phyloP scores from a whole-genome alignment of 1,140 invertebrate species.

The Contarinia nasturtii region DNA sequence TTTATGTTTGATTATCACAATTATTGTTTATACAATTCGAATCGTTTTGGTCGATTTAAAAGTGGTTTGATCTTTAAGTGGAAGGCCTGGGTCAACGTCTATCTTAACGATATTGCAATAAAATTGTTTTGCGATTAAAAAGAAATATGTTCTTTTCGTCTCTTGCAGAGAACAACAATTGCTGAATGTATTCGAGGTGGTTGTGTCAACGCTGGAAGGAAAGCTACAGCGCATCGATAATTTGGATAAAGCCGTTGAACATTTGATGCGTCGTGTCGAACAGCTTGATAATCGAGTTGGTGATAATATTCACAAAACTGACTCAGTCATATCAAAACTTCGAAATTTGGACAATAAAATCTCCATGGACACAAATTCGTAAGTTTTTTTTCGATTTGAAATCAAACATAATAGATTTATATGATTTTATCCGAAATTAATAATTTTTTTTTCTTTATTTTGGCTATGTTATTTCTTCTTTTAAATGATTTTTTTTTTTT shows the following conservation, averaged over 20 bases:
- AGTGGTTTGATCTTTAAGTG: too few species aligned
- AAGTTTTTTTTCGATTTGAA: too few species aligned
- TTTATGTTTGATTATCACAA: too few species aligned
- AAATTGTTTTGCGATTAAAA: too few species aligned
- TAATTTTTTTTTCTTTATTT: conserved; percentile 5
- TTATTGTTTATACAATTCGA: too few species aligned
- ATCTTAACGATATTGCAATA: too few species aligned
- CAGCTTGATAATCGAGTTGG: conserved; percentile 56
- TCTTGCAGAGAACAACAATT: conserved; percentile 70
- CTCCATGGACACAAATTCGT: conserved; percentile 27
- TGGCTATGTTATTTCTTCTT: too few species aligned
- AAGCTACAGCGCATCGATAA: conserved; percentile 73
- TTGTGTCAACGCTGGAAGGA: conserved; percentile 67
- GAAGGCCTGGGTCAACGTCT: too few species aligned
- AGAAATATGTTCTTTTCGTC: conserved; percentile 12
- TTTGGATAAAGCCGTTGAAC: conserved; percentile 65
- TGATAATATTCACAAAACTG: conserved; percentile 67
- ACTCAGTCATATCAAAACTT: conserved; percentile 55
- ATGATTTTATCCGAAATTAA: conserved; percentile 8
- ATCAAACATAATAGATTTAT: neutral
- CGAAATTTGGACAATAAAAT: conserved; percentile 49
- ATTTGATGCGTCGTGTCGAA: conserved; percentile 64
- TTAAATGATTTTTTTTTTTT: too few species aligned
- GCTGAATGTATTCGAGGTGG: conserved; percentile 72
- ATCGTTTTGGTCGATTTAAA: too few species aligned